Conservation (phyloP, 2,113 vertebrate species). For the Pluvialis apricaria region DNA sequence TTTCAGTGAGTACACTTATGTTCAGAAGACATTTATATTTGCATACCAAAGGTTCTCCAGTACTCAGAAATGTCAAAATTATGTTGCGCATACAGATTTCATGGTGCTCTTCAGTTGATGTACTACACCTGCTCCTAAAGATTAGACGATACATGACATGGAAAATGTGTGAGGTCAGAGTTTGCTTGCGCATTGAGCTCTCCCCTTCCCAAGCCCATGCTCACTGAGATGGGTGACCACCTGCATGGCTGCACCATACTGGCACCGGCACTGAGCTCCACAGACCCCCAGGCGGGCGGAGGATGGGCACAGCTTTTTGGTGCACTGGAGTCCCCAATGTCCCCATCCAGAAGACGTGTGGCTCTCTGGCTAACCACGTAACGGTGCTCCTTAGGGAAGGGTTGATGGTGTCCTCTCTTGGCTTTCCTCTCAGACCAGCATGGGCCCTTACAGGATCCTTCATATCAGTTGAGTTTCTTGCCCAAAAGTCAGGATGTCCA, state of each 20-base stretch:
- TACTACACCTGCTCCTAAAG: neutral
- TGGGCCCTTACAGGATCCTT: neutral
- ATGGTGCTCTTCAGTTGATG: accelerated
- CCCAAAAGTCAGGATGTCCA: neutral
- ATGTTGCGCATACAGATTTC: accelerated
- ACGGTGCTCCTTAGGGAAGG: neutral
- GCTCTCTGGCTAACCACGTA: neutral
- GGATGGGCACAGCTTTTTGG: neutral
- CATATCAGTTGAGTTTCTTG: neutral
- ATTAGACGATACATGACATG: accelerated
- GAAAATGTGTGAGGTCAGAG: accelerated
- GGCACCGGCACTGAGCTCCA: neutral
- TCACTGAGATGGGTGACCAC: neutral
- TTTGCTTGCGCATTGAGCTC: neutral
- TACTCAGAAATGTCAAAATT: neutral
- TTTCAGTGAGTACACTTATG: neutral
- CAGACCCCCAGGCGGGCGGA: neutral
- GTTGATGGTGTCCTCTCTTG: neutral
- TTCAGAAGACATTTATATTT: neutral
- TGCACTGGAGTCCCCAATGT: neutral
- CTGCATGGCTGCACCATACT: neutral
- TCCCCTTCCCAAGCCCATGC: neutral
- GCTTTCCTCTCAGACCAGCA: neutral
- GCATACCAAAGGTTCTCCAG: neutral
- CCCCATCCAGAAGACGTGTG: neutral